Conservation (phyloP, 1,140 invertebrate genomes). For the Lucilia cuprina region DNA sequence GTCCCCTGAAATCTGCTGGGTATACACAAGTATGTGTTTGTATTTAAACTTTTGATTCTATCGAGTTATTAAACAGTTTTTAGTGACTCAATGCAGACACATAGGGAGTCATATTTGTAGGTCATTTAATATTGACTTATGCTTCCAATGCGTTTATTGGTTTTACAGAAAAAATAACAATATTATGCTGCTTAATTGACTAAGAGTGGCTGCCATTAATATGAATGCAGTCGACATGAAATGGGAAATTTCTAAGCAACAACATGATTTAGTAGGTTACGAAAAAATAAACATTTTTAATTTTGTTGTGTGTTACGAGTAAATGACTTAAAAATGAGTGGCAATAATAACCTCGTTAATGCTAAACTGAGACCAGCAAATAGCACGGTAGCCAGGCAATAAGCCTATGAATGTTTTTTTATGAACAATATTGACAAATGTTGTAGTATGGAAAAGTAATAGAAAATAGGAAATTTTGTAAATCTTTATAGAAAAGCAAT, state of each 20-base stretch:
- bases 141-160: constrained; percentile 3
- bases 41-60: neutral
- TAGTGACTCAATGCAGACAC: neutral
- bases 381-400: too few relatives aligned
- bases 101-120: neutral
- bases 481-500: too few relatives aligned
- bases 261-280: neutral
- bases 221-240: neutral
- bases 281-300: neutral
- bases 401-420: too few relatives aligned
- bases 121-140: constrained; percentile 15
- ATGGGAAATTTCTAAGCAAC: neutral
- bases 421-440: too few relatives aligned
- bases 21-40: neutral
- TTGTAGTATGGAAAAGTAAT: too few relatives aligned
- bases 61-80: neutral
- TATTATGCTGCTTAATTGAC: constrained; percentile 3
- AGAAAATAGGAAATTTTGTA: too few relatives aligned
- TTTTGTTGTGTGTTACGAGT: too few relatives aligned
- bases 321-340: neutral
- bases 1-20: too few relatives aligned
- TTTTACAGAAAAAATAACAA: neutral
- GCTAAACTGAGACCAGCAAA: neutral
- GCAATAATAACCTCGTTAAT: neutral
- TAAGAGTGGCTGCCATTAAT: neutral